phyloP scores from a whole-genome alignment of 1,140 invertebrate species.

The Linepithema humile region DNA sequence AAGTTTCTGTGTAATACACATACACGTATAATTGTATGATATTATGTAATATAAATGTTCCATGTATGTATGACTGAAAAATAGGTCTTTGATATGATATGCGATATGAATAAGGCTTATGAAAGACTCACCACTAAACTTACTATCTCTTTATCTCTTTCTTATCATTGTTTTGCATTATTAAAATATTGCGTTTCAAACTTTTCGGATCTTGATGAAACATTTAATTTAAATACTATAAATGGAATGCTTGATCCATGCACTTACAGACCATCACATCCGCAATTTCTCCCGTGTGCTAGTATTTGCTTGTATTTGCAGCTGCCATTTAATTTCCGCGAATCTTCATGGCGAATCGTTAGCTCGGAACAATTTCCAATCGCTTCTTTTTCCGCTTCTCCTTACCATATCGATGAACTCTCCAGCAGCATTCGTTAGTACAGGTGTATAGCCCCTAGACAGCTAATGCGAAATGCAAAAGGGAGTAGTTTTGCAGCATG shows the following conservation, averaged over 20 bases:
- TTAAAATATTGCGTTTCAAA: not conserved
- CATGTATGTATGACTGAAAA: not conserved
- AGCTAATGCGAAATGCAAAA: constrained; percentile 71
- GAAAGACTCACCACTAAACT: no score
- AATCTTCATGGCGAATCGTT: not conserved
- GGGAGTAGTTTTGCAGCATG: constrained; percentile 38
- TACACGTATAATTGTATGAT: not conserved
- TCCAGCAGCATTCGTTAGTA: constrained; percentile 1
- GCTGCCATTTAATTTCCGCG: constrained; percentile 23
- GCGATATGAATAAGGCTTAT: no score
- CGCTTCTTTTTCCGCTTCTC: not conserved
- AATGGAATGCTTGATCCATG: not conserved
- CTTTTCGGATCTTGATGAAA: not conserved
- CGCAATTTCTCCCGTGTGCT: not conserved
- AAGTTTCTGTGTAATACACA: not conserved
- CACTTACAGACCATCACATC: not conserved
- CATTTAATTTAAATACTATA: not conserved
- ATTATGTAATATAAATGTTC: not conserved
- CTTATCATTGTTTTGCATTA: not conserved
- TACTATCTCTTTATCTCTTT: no score
- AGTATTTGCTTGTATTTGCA: not conserved
- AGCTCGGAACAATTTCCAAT: constrained; percentile 21
- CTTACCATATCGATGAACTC: constrained; percentile 34
- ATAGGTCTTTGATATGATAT: no score
- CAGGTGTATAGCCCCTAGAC: constrained; percentile 35